Percentiles rank a stretch among this genome's conserved stretches.
Evolutionary conservation across 2,113 vertebrate genomes (phyloP).

Genomic region (Mirza zaza): DNA sequence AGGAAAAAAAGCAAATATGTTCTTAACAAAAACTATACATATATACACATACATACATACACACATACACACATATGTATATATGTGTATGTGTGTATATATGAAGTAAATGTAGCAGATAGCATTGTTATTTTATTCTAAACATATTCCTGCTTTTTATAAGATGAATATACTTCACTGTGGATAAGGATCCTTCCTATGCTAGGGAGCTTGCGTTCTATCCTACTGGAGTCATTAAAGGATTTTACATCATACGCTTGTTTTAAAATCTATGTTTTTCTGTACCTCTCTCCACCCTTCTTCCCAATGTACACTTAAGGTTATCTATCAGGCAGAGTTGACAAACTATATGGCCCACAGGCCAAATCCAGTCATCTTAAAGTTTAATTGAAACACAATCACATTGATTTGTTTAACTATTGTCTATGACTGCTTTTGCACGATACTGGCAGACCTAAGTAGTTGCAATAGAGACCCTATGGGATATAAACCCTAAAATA

Average conservation of each 20-base stretch:
- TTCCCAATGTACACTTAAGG: neutral
- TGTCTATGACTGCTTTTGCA: neutral
- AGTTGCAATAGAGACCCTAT: neutral
- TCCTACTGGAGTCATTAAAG: neutral
- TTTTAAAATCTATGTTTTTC: neutral
- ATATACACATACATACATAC: too few relatives aligned
- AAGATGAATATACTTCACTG: neutral
- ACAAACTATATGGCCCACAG: neutral
- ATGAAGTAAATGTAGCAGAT: neutral
- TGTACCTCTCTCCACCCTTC: neutral
- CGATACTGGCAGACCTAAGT: neutral
- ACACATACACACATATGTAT: too few relatives aligned
- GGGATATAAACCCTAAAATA: neutral
- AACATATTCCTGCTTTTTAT: neutral
- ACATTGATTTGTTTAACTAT: neutral
- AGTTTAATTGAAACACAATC: slow-evolving; percentile 7
- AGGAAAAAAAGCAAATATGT: slow-evolving; percentile 4
- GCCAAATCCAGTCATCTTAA: neutral
- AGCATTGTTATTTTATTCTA: neutral
- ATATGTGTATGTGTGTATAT: neutral
- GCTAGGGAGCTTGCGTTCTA: neutral
- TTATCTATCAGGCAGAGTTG: neutral
- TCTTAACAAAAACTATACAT: neutral
- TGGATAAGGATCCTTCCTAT: neutral
- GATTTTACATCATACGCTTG: neutral